Conservation (phyloP, 2,113 vertebrate genomes). For the Hippocampus mohnikei region DNA sequence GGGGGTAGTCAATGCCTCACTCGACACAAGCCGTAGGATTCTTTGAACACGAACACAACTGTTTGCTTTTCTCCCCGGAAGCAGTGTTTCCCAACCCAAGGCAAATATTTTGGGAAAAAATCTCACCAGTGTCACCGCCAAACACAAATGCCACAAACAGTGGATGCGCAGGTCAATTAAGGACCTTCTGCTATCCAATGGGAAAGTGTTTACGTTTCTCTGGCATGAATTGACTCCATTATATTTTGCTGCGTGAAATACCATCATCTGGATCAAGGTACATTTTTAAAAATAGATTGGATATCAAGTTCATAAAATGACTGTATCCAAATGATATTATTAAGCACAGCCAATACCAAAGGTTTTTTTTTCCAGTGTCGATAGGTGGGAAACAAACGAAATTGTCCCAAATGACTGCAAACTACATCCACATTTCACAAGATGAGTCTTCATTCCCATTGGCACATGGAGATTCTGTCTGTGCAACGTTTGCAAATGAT, state of each 20-base stretch:
- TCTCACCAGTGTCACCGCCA: neutral
- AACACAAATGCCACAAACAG: neutral
- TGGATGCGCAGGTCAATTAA: neutral
- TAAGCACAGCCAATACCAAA: no score
- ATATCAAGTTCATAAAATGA: neutral
- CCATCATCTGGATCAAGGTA: no score
- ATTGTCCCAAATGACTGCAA: neutral
- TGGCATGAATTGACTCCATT: neutral
- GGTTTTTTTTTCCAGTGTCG: no score
- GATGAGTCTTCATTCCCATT: slow-evolving; percentile 3
- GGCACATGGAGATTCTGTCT: neutral
- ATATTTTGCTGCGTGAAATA: no score
- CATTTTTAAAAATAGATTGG: no score
- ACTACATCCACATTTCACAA: no score
- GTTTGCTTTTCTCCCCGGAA: neutral
- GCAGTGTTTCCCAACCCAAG: neutral
- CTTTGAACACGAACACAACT: neutral
- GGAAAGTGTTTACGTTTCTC: no score
- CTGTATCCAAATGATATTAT: no score
- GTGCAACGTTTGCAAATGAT: neutral
- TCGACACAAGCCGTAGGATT: neutral
- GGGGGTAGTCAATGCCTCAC: neutral
- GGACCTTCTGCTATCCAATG: no score
- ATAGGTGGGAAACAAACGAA: neutral
- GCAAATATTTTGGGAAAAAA: neutral